Percentiles rank a stretch among this genome's conserved stretches.
phyloP scores from a whole-genome alignment of 1,140 invertebrate species.

The Panagrolaimus sp. region DNA sequence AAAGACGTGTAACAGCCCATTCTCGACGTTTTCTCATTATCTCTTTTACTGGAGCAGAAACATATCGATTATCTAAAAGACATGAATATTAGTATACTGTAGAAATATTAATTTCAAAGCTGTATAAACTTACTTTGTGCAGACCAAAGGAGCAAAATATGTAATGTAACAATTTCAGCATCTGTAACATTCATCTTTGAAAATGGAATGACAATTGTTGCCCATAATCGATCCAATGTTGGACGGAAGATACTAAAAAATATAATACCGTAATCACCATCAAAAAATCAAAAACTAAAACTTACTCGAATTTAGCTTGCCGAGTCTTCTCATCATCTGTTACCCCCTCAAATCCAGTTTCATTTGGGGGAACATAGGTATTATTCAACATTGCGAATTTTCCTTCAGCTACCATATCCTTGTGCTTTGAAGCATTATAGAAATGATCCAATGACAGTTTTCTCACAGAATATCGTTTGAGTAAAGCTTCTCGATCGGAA shows the following conservation, averaged over 20 bases:
- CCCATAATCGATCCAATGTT: constrained; percentile 29
- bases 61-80: constrained; percentile 24
- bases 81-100: background rate
- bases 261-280: no score
- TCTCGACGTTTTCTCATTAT: constrained; percentile 27
- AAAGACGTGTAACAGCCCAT: constrained; percentile 27
- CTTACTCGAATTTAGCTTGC: constrained; percentile 31
- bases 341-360: constrained; percentile 32
- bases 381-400: constrained; percentile 36
- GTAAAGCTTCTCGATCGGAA: constrained; percentile 16
- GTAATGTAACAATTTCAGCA: constrained; percentile 31
- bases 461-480: constrained; percentile 23
- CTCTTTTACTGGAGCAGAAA: constrained; percentile 15
- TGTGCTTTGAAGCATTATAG: constrained; percentile 22
- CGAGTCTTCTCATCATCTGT: constrained; percentile 27
- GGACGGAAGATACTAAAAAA: constrained; percentile 32
- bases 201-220: constrained; percentile 30
- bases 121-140: constrained; percentile 16
- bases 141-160: constrained; percentile 34
- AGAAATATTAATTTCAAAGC: no score
- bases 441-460: constrained; percentile 22
- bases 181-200: constrained; percentile 28
- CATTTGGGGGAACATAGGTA: constrained; percentile 31
- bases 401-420: constrained; percentile 13
- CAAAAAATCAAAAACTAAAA: background rate